Evolutionary conservation across 2,888 invertebrate genomes (phyloP), one percentile per base, ranked within the genome.

Genomic region (Timema podura): DNA sequence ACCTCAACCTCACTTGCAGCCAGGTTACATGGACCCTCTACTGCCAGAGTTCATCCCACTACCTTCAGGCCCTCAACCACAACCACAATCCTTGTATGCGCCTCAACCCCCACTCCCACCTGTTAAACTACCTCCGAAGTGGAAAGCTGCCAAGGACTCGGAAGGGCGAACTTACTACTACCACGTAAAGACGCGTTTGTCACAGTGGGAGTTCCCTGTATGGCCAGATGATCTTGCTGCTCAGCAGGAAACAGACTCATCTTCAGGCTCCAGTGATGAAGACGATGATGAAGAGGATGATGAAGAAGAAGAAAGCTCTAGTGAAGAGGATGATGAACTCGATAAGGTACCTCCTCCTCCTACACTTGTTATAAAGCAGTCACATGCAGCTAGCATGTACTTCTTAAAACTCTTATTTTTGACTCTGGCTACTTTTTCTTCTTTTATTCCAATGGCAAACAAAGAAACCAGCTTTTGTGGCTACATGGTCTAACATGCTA

Each of bases 161-260:
- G 89, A 91, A 68, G 96, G 96, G 0, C 87, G 95, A 74, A 87
- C 90, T 0, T 98, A 96, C 81, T 98, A 95, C 83, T 98, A 96
- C 82, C 95, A 98, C 80, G 84, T 90, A 2, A 91, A 89, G 80
- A 84, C 89, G 66, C 83, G 93, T 8, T 85, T 89, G 75, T 87
- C 92, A 44, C 93, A 92, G 79, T 95, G 95, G 95, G 82, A 88
- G 75, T 91, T 92, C 48, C 91, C 90, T 0, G 70, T 72, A 6
- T 73, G 74, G 61, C 79, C 81, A 64, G 80, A 81, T 64, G 79
- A 80, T 65, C 10, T 73, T 71, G 72, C 71, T n/a, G 67, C 51
- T 59, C 68, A 73, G 65, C 71, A 70, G 46, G 74, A 73, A 66
- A 73, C 65, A 11, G 70, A 73, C 6, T 61, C 68, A 15, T 68